Evolutionary conservation across 2,888 invertebrate genomes (phyloP), one percentile per base, ranked within the genome.

Genomic region (Eupithecia tripunctaria): DNA sequence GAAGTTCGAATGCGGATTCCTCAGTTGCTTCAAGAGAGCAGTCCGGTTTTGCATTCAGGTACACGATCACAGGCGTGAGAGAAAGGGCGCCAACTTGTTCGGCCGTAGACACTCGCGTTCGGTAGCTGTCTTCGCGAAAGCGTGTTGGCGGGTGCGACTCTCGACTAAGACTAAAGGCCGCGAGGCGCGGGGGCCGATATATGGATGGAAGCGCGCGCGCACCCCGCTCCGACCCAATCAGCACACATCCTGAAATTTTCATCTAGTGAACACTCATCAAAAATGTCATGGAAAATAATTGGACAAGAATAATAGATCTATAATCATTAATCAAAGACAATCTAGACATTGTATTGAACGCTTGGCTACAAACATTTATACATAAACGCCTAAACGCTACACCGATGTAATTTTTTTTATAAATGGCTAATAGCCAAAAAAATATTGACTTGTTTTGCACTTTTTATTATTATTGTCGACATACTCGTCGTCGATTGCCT

Each of bases 1-100:
- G 86, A 90, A 82, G 82, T 88, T 87, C 87, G 82, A 84, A 78
- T 81, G 85, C 80, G 86, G 90, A 86, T 89, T 89, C 89, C 88
- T 86, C 80, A 82, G 82, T 90, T 86, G 29, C 32, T 63, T 87
- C 83, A 89, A 89, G 89, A 90, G 89, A 90, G 89, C 85, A 90
- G 91, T 93, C 93, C 94, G 93, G 91, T 91, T 93, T 92, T 88
- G 92, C 90, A 93, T 92, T 91, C 93, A 94, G 91, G 92, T 92
- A 90, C 92, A 93, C 93, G 92, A 91, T 88, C 88, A 89, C 92
- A 89, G 89, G 92, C 92, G 92, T 90, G 92, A 93, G 94, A 94
- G 93, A 93, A 93, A 94, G 93, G 93, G 91, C 90, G 92, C 89
- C 89, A 87, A 89, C 87, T 91, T 85, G 89, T 88, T 89, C 85